These are phyloP conservation scores for Pleuronectes platessa DNA, from an alignment of 2,113 vertebrate genomes.

Conservation along the genomic window DNA sequence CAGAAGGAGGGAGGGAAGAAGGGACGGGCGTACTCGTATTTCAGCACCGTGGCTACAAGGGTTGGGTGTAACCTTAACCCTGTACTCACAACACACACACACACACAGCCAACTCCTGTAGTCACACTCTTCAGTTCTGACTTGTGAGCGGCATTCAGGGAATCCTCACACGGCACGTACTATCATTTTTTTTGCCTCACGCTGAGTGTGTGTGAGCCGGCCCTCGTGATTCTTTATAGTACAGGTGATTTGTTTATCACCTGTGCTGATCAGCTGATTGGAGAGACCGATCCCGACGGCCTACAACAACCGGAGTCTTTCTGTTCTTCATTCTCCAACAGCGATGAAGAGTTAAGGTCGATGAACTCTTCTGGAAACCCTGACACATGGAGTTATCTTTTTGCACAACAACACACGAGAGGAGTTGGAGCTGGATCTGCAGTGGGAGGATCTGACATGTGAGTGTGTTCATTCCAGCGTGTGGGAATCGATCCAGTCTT, in stretches of 20 bases:
- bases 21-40: slow-evolving; percentile 85
- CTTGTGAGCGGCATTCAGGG: slow-evolving; percentile 2
- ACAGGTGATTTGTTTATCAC: background rate
- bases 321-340: background rate
- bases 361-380: slow-evolving; percentile 16
- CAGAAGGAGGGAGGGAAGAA: slow-evolving; percentile 59
- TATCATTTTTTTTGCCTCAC: background rate
- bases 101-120: slow-evolving; percentile 29
- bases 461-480: slow-evolving; percentile 23
- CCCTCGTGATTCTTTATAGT: slow-evolving; percentile 1
- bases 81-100: slow-evolving; percentile 49
- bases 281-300: background rate
- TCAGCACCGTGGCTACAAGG: slow-evolving; percentile 76
- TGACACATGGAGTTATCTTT: background rate
- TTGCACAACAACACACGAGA: background rate
- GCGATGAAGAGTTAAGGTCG: background rate
- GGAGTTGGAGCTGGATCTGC: slow-evolving; percentile 22
- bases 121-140: slow-evolving; percentile 34
- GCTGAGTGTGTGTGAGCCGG: background rate
- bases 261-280: slow-evolving; percentile 36
- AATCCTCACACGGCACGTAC: slow-evolving; percentile 2
- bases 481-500: slow-evolving; percentile 51
- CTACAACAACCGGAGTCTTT: slow-evolving; percentile 17
- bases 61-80: slow-evolving; percentile 85
- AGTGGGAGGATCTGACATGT: slow-evolving; percentile 30